phyloP scores from a whole-genome alignment of 2,888 invertebrate genomes.

The Spodoptera exigua region DNA sequence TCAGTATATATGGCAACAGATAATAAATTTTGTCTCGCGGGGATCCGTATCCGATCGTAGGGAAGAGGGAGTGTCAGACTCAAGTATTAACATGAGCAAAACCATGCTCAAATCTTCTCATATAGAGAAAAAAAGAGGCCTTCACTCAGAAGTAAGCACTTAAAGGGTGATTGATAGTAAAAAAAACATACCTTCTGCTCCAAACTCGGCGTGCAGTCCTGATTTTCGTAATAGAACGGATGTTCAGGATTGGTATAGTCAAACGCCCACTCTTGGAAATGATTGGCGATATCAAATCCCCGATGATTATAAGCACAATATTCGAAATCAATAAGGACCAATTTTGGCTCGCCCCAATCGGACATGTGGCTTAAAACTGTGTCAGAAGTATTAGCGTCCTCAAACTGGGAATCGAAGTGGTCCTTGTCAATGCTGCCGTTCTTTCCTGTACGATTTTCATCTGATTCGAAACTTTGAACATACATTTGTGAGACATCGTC shows the following conservation, averaged over 20 bases:
- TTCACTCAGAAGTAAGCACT: too few relatives aligned
- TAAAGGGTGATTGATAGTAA: too few relatives aligned
- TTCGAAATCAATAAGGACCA: slow-evolving; percentile 97
- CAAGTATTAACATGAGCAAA: too few relatives aligned
- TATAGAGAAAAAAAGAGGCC: too few relatives aligned
- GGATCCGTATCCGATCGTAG: too few relatives aligned
- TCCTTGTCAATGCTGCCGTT: slow-evolving; percentile 48
- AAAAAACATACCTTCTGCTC: slow-evolving; percentile 92
- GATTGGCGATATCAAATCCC: slow-evolving; percentile 98
- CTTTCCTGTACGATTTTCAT: slow-evolving; percentile 45
- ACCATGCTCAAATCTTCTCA: too few relatives aligned
- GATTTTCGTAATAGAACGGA: slow-evolving; percentile 93
- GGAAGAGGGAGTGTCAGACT: too few relatives aligned
- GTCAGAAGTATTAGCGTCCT: slow-evolving; percentile 79
- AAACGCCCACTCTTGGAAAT: slow-evolving; percentile 97
- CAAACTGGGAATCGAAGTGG: slow-evolving; percentile 53
- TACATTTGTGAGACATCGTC: slow-evolving; percentile 64
- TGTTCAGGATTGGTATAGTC: slow-evolving; percentile 94
- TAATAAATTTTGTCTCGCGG: too few relatives aligned
- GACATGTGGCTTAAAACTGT: slow-evolving; percentile 71
- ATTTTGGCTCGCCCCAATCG: slow-evolving; percentile 87
- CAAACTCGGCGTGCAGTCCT: slow-evolving; percentile 92
- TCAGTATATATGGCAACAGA: too few relatives aligned
- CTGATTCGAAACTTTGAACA: slow-evolving; percentile 63
- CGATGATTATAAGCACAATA: slow-evolving; percentile 97